phyloP scores from a whole-genome alignment of 2,113 vertebrate genomes.

The Coregonus clupeaformis region DNA sequence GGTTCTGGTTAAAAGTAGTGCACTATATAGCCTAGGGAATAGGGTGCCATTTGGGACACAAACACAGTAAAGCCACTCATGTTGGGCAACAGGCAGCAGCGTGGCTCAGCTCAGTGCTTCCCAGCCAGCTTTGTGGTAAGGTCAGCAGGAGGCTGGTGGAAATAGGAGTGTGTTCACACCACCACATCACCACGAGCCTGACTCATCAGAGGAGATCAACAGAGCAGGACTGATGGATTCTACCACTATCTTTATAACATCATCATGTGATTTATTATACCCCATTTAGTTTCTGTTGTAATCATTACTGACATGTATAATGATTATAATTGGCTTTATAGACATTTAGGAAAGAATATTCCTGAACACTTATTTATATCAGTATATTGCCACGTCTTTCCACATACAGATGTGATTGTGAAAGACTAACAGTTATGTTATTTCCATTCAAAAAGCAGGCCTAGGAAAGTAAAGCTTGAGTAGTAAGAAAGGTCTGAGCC shows the following conservation, averaged over 20 bases:
- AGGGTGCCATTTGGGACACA: slow-evolving; percentile 23
- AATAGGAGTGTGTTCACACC: slow-evolving; percentile 33
- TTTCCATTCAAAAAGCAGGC: neutral
- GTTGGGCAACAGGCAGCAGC: slow-evolving; percentile 30
- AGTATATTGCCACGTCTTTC: neutral
- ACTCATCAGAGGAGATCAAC: slow-evolving; percentile 33
- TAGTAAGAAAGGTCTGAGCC: neutral
- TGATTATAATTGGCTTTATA: no score
- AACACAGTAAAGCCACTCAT: slow-evolving; percentile 11
- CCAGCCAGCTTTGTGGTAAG: slow-evolving; percentile 11
- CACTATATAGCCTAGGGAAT: slow-evolving; percentile 5
- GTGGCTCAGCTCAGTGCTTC: neutral
- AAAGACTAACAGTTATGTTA: neutral
- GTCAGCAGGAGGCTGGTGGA: neutral
- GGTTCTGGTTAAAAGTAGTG: no score
- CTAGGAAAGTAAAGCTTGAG: neutral
- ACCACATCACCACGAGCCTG: slow-evolving; percentile 3
- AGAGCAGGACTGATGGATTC: slow-evolving; percentile 4
- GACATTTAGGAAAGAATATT: no score
- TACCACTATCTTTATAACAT: slow-evolving; percentile 13
- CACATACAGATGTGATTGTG: neutral
- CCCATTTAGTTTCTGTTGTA: no score
- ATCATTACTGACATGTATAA: no score
- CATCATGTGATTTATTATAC: neutral
- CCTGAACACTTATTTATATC: no score